Base-by-base conservation (phyloP, 2,888 invertebrate species). In the Spilarctia lutea region DNA sequence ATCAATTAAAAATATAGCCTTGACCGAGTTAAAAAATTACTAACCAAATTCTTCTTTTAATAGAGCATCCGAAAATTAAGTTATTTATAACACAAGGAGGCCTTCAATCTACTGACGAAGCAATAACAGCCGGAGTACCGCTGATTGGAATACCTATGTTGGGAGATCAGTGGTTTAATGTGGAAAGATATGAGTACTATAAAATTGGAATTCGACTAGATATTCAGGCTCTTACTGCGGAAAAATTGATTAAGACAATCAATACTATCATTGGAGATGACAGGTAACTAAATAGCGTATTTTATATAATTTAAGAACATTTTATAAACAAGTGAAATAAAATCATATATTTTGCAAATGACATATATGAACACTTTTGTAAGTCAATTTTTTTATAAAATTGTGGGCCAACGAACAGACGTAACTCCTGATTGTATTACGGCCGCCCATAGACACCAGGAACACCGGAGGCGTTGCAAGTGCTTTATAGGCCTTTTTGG, bases 31-130 rank as follows among this genome's bases (percentile, higher is more conserved):
- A n/a, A n/a, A n/a, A n/a, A n/a, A n/a, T n/a, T n/a, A n/a, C n/a
- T n/a, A n/a, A n/a, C n/a, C n/a, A n/a, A 13, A 42, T 24, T 72
- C 30, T n/a, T 24, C 27, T n/a, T 39, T 39, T 75, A 83, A n/a
- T 77, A 90, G 90, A 72, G 48, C 94, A 96, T 81, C 90, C 91
- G 11, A 95, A 96, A 72, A 78, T 96, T 0, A 95, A 94, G 79
- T 71, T 93, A 1, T 95, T 96, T 73, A 91, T 94, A 42, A 93
- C 92, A 0, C 95, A 94, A 88, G 93, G 93, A 65, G 95, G 95
- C 27, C 78, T 92, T 2, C 92, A 93, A 77, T 93, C 95, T 0
- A 88, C 92, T 0, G 93, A 94, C 42, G 95, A 95, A 81, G 90
- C 94, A 0, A 88, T 94, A 7, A 92, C 68, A 56, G 68, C 68